Conservation (phyloP, 1,140 invertebrate genomes). For the Achroia grisella region DNA sequence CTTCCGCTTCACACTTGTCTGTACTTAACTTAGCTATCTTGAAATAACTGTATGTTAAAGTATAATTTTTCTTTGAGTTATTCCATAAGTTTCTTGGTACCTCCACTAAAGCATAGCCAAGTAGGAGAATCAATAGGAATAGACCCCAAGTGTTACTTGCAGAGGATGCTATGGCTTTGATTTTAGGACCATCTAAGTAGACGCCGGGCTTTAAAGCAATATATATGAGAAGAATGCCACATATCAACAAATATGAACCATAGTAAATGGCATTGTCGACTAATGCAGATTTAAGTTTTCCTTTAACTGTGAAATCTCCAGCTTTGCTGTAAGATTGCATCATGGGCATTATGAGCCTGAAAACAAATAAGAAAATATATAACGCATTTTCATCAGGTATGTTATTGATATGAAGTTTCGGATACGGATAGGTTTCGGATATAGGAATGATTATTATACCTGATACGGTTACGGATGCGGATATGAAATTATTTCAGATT, state of each 20-base stretch:
- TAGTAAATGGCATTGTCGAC: slow-evolving; percentile 99
- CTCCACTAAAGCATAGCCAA: slow-evolving; percentile 98
- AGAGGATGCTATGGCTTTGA: slow-evolving; percentile 98
- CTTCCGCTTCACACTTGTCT: slow-evolving; percentile 98
- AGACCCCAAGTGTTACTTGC: slow-evolving; percentile 99
- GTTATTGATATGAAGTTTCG: not conserved
- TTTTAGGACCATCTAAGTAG: slow-evolving; percentile 92
- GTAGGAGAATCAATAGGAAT: slow-evolving; percentile 93
- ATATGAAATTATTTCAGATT: too few species aligned
- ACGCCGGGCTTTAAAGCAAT: slow-evolving; percentile 92
- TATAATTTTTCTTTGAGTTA: slow-evolving; percentile 85
- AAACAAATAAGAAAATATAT: slow-evolving; percentile 19
- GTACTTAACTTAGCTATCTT: slow-evolving; percentile 96
- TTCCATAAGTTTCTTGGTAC: slow-evolving; percentile 94
- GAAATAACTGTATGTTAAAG: slow-evolving; percentile 93
- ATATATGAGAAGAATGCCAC: slow-evolving; percentile 95
- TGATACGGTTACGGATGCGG: too few species aligned
- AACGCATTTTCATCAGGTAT: not conserved
- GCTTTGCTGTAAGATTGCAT: slow-evolving; percentile 99
- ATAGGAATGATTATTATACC: too few species aligned
- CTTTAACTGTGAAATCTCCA: slow-evolving; percentile 96
- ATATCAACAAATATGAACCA: slow-evolving; percentile 96
- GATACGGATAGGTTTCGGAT: too few species aligned
- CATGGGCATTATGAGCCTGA: slow-evolving; percentile 94
- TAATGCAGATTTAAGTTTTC: slow-evolving; percentile 95